Percentiles rank a stretch among this genome's conserved stretches.
phyloP scores from a whole-genome alignment of 1,140 invertebrate genomes.

The Hermetia illucens region DNA sequence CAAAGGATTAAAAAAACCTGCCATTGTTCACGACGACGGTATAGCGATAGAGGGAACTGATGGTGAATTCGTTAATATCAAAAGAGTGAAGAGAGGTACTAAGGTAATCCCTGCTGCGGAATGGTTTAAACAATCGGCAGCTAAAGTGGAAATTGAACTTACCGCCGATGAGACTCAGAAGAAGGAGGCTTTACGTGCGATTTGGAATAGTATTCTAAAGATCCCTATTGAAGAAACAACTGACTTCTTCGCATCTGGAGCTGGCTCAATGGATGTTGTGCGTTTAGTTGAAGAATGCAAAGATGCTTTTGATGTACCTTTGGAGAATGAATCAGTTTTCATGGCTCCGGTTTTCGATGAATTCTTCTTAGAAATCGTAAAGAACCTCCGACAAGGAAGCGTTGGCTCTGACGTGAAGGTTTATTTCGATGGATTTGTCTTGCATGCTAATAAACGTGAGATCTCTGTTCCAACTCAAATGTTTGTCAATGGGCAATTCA shows the following conservation, averaged over 20 bases:
- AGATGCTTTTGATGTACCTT: constrained; percentile 52
- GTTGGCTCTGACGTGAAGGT: constrained; percentile 28
- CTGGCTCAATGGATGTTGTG: constrained; percentile 93
- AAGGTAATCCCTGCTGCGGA: constrained; percentile 74
- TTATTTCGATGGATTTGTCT: constrained; percentile 53
- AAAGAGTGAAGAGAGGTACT: constrained; percentile 54
- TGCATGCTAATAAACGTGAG: constrained; percentile 70
- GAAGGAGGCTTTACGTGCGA: constrained; percentile 41
- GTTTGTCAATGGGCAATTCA: constrained; percentile 85
- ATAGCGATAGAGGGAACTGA: constrained; percentile 68
- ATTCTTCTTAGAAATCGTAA: constrained; percentile 40
- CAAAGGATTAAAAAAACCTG: constrained; percentile 42
- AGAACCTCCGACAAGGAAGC: constrained; percentile 15
- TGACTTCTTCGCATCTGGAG: constrained; percentile 86
- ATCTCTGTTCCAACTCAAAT: constrained; percentile 75
- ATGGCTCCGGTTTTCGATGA: constrained; percentile 82
- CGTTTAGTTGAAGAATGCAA: constrained; percentile 86
- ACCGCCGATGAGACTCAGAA: constrained; percentile 59
- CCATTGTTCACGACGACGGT: constrained; percentile 63
- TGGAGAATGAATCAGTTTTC: constrained; percentile 85
- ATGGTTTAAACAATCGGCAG: constrained; percentile 51
- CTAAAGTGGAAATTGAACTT: constrained; percentile 47
- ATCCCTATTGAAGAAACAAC: constrained; percentile 60
- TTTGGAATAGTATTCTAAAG: constrained; percentile 80
- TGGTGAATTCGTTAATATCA: constrained; percentile 57